phyloP scores from a whole-genome alignment of 2,797 vertebrate species.

The Mastacembelus armatus region DNA sequence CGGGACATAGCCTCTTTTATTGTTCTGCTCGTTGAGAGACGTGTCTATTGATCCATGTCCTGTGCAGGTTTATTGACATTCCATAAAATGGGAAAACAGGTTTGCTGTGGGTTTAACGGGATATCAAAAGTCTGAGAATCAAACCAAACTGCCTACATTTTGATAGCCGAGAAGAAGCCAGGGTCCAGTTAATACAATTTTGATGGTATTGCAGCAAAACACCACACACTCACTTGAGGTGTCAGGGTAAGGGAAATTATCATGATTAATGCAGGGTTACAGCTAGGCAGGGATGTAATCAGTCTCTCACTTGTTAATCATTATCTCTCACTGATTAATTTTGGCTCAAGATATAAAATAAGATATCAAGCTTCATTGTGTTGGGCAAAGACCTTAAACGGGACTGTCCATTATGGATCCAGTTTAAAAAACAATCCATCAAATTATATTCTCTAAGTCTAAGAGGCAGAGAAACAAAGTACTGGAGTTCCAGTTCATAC shows the following conservation, averaged over 20 bases:
- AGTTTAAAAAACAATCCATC: slow-evolving; percentile 34
- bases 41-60: slow-evolving; percentile 25
- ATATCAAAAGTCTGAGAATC: slow-evolving; percentile 17
- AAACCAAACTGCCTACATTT: slow-evolving; percentile 24
- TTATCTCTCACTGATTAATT: slow-evolving; percentile 74
- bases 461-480: slow-evolving; percentile 1
- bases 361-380: slow-evolving; percentile 68
- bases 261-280: slow-evolving; percentile 76
- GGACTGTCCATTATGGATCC: slow-evolving; percentile 50
- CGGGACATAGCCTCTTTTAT: slow-evolving; percentile 5
- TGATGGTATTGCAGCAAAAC: slow-evolving; percentile 65
- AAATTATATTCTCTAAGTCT: slow-evolving; percentile 22
- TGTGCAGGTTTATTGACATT: slow-evolving; percentile 19
- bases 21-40: slow-evolving; percentile 16
- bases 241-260: slow-evolving; percentile 71
- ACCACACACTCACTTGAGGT: slow-evolving; percentile 61
- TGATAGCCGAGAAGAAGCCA: slow-evolving; percentile 54
- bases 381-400: slow-evolving; percentile 45
- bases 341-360: slow-evolving; percentile 71
- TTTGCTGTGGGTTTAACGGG: slow-evolving; percentile 14
- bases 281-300: slow-evolving; percentile 65
- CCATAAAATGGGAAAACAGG: slow-evolving; percentile 16
- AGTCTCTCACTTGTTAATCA: slow-evolving; percentile 73
- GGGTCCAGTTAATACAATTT: slow-evolving; percentile 63
- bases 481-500: no score